A percentile compares a stretch with the other conserved stretches of the same genome.
Evolutionary conservation across 2,797 vertebrate genomes (phyloP).

Genomic region (Halcyon leucocephala): DNA sequence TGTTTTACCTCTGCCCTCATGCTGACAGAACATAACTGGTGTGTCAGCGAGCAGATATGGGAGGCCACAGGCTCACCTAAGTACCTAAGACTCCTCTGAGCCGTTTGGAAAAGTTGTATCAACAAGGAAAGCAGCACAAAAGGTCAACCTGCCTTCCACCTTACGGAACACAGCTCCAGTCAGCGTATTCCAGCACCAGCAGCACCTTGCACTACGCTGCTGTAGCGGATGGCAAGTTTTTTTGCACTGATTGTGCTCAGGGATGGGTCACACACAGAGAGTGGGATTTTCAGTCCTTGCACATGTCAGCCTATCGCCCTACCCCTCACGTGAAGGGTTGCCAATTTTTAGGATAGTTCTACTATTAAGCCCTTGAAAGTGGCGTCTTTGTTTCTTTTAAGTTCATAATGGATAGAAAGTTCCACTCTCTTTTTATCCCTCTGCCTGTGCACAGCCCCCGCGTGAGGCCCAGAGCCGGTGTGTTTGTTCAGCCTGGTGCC

Average conservation of each 20-base stretch:
- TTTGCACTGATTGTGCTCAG: neutral
- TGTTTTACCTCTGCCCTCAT: neutral
- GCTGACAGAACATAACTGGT: no score
- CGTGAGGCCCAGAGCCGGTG: fast-evolving
- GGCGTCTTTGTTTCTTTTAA: neutral
- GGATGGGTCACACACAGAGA: fast-evolving
- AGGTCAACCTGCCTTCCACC: neutral
- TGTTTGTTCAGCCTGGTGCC: neutral
- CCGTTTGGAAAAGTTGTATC: neutral
- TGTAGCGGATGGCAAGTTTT: neutral
- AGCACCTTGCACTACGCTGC: fast-evolving
- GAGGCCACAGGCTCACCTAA: neutral
- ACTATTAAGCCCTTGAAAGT: neutral
- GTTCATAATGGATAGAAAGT: neutral
- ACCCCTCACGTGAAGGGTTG: neutral
- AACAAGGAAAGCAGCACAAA: neutral
- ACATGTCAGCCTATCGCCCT: no score
- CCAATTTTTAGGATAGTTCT: neutral
- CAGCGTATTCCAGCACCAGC: neutral
- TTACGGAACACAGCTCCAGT: neutral
- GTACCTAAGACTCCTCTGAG: neutral
- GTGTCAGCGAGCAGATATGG: fast-evolving
- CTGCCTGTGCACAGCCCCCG: fast-evolving
- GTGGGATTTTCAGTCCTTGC: neutral
- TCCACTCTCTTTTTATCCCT: neutral